Conservation (phyloP, 2,797 vertebrate species). For the Toxotes lorentzi region DNA sequence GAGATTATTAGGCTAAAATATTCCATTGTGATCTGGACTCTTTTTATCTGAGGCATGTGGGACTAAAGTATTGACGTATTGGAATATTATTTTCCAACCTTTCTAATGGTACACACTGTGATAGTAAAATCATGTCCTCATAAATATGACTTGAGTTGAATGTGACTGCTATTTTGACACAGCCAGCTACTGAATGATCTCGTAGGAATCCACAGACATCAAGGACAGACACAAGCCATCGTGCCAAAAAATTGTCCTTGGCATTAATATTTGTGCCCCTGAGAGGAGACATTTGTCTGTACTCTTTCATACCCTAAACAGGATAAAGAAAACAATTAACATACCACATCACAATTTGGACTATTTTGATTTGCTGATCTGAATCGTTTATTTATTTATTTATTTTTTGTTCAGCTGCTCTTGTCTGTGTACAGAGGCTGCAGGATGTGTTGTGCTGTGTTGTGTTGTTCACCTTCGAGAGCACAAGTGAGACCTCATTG, state of each 20-base stretch:
- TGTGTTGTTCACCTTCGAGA: slow-evolving; percentile 81
- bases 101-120: background rate
- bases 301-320: background rate
- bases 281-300: slow-evolving; percentile 1
- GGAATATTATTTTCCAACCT: slow-evolving; percentile 27
- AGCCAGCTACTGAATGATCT: slow-evolving; percentile 15
- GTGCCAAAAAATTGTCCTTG: slow-evolving; percentile 42
- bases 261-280: slow-evolving; percentile 28
- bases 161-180: slow-evolving; percentile 13
- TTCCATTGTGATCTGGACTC: slow-evolving; percentile 56
- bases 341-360: background rate
- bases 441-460: slow-evolving; percentile 11
- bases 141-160: slow-evolving; percentile 23
- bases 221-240: slow-evolving; percentile 12
- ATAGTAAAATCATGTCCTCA: slow-evolving; percentile 15
- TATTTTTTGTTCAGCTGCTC: background rate
- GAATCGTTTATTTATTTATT: background rate
- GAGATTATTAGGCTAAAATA: slow-evolving; percentile 65
- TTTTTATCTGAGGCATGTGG: slow-evolving; percentile 38
- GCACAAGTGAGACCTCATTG: slow-evolving; percentile 78
- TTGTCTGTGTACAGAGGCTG: background rate
- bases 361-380: background rate
- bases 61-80: slow-evolving; percentile 33
- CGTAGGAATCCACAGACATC: slow-evolving; percentile 9
- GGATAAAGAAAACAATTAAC: background rate